Evolutionary conservation across 1,140 invertebrate genomes (phyloP).

Genomic region (Homarus americanus): DNA sequence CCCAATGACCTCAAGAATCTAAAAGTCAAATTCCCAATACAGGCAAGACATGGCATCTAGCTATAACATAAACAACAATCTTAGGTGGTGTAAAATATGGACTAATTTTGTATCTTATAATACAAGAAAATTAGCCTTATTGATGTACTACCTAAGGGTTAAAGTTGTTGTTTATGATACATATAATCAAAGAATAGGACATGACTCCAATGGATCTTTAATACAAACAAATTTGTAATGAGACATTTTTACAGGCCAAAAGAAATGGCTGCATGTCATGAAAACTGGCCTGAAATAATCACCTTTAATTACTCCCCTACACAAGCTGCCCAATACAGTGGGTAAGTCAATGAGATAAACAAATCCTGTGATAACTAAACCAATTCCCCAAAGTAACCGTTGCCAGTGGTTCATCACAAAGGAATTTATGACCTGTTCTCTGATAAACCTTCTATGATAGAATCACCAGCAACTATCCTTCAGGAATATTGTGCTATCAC

Average conservation of each 20-base stretch:
- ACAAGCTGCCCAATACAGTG: constrained; percentile 59
- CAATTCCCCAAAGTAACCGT: neutral
- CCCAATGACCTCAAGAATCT: constrained; percentile 61
- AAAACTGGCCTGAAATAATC: constrained; percentile 60
- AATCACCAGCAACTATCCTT: neutral
- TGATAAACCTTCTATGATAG: neutral
- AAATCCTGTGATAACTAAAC: neutral
- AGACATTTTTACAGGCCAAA: constrained; percentile 58
- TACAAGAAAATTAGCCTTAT: constrained; percentile 63
- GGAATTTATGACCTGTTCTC: neutral
- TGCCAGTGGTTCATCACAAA: neutral
- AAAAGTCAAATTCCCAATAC: constrained; percentile 63
- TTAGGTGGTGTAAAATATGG: constrained; percentile 55
- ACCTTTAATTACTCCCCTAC: constrained; percentile 57
- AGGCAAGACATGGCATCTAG: constrained; percentile 71
- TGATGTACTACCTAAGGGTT: constrained; percentile 50
- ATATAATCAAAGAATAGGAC: constrained; percentile 58
- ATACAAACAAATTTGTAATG: constrained; percentile 20
- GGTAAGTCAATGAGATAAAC: constrained; percentile 18
- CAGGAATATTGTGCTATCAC: neutral
- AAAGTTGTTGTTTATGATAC: constrained; percentile 49
- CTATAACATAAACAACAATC: constrained; percentile 65
- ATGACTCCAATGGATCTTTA: constrained; percentile 70
- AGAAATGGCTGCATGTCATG: constrained; percentile 73
- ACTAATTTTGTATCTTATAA: constrained; percentile 53